Percentiles rank a stretch among this genome's conserved stretches.
Evolutionary conservation across 2,113 vertebrate genomes (phyloP).

Genomic region (Argyrosomus japonicus): DNA sequence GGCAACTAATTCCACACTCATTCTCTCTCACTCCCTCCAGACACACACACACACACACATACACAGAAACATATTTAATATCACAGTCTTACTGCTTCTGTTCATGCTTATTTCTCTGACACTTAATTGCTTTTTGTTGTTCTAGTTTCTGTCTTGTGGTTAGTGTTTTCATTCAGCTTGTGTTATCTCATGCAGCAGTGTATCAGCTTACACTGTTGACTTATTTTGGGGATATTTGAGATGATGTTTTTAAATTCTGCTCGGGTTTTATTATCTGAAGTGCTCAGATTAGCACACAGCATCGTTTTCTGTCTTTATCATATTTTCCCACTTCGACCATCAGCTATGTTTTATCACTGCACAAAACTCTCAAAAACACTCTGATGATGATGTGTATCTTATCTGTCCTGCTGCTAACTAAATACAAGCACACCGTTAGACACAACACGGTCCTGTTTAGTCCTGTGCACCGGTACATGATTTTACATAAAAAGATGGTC

Average conservation of each 20-base stretch:
- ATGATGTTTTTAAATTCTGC: neutral
- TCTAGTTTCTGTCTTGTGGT: neutral
- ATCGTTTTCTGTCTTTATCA: neutral
- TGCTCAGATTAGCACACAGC: neutral
- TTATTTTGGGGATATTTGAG: neutral
- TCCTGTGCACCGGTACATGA: neutral
- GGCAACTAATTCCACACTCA: neutral
- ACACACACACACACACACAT: constrained; percentile 14
- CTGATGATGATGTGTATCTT: neutral
- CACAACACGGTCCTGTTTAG: neutral
- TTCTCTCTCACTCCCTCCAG: neutral
- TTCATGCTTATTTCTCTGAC: constrained; percentile 8
- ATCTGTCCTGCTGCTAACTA: constrained; percentile 2
- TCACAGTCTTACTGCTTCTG: neutral
- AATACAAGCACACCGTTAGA: neutral
- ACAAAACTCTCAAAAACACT: neutral
- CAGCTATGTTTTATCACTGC: neutral
- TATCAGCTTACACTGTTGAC: neutral
- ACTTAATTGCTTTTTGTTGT: neutral
- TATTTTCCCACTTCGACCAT: neutral
- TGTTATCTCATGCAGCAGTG: neutral
- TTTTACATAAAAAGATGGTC: neutral
- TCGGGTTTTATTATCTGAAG: constrained; percentile 7
- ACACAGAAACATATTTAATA: neutral
- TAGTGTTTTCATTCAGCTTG: neutral